Evolutionary conservation across 2,888 invertebrate genomes (phyloP).

Genomic region (Gandaritis pyraliata): DNA sequence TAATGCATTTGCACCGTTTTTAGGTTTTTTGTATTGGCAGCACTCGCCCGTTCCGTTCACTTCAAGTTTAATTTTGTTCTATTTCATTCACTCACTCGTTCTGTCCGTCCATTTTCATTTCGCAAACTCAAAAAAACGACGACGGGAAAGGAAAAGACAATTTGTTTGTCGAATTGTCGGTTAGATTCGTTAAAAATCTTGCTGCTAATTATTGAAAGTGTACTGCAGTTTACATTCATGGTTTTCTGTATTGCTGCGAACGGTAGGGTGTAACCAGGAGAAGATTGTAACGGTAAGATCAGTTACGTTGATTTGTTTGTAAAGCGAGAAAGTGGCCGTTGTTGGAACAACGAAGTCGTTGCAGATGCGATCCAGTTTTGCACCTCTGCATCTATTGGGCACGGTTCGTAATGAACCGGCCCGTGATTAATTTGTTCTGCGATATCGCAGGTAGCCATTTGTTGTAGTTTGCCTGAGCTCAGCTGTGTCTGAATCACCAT

Average conservation of each 20-base stretch:
- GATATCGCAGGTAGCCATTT: conserved; percentile 61
- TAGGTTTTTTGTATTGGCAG: conserved; percentile 4
- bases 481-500: conserved; percentile 52
- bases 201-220: conserved; percentile 71
- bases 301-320: conserved; percentile 76
- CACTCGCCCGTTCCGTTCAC: not conserved
- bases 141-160: conserved; percentile 67
- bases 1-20: too few species aligned
- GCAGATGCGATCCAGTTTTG: conserved; percentile 75
- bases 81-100: not conserved
- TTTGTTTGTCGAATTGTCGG: conserved; percentile 61
- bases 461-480: conserved; percentile 45
- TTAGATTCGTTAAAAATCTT: conserved; percentile 55
- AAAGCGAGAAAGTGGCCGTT: conserved; percentile 80
- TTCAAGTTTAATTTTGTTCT: not conserved
- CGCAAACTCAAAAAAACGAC: conserved; percentile 77
- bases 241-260: conserved; percentile 57
- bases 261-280: conserved; percentile 46
- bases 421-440: conserved; percentile 67
- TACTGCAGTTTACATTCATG: conserved; percentile 55
- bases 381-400: conserved; percentile 64
- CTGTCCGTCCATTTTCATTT: conserved; percentile 77
- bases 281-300: conserved; percentile 64
- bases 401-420: conserved; percentile 72
- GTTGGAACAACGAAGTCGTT: conserved; percentile 61